Evolutionary conservation across 2,797 vertebrate genomes (phyloP).

Genomic region (Emydoidea blandingii): DNA sequence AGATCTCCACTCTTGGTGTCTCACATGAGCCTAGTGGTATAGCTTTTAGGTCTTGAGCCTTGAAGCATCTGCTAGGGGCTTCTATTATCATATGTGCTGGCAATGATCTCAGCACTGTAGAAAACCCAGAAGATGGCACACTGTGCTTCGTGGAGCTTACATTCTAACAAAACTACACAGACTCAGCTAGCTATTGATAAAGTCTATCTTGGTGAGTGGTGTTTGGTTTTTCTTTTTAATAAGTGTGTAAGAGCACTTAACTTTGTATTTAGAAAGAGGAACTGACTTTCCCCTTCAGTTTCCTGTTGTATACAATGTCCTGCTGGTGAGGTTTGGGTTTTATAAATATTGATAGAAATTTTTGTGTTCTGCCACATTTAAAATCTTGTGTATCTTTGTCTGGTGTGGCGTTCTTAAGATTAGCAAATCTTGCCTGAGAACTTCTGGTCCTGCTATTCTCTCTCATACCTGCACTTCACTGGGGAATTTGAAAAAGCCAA

Average conservation of each 20-base stretch:
- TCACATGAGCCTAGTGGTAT: not conserved
- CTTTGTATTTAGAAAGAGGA: not conserved
- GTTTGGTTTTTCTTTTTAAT: not conserved
- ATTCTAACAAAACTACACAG: not conserved
- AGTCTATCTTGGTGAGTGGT: not conserved
- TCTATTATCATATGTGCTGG: not conserved
- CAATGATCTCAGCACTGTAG: not conserved
- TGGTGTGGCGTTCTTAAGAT: not conserved
- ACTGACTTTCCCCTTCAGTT: accelerated
- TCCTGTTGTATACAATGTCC: not conserved
- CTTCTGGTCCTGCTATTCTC: not conserved
- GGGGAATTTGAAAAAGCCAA: accelerated
- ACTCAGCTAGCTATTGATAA: not conserved
- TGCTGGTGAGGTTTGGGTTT: not conserved
- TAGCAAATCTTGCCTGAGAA: not conserved
- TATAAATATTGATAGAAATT: not conserved
- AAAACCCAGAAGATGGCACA: not conserved
- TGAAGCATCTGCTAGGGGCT: not conserved
- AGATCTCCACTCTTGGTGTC: not conserved
- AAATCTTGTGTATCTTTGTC: not conserved
- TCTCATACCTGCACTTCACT: not conserved
- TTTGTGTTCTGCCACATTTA: not conserved
- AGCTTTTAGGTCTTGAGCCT: not conserved
- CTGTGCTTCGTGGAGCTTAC: not conserved
- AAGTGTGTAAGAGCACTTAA: not conserved